A percentile compares a stretch with the other conserved stretches of the same genome.
These are phyloP conservation scores for Girardia tigrina DNA, from an alignment of 2,888 invertebrate genomes.

Conservation along the genomic window DNA sequence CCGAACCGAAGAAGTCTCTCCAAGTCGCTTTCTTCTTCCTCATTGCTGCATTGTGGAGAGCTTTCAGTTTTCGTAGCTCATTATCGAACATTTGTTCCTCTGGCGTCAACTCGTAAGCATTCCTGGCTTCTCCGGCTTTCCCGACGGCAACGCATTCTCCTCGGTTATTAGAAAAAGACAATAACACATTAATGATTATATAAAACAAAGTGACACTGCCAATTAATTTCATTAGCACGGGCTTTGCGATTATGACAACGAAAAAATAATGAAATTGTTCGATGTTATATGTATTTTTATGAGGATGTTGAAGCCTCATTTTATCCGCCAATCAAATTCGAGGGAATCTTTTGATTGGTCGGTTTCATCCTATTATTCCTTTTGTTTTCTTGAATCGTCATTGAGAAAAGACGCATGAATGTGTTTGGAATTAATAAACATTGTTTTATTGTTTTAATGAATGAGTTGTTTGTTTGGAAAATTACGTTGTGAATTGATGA, in stretches of 20 bases:
- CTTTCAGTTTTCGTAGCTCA: background rate
- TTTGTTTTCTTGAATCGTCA: no score
- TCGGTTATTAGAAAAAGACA: background rate
- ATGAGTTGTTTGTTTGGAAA: no score
- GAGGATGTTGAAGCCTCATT: background rate
- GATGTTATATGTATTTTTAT: background rate
- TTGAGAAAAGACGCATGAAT: no score
- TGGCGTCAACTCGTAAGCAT: background rate
- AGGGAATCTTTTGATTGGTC: background rate
- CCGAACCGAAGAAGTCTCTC: constrained; percentile 15
- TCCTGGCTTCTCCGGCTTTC: background rate
- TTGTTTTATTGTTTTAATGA: no score
- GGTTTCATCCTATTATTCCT: no score
- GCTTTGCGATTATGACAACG: background rate
- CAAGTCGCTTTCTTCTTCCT: background rate
- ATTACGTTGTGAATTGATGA: no score
- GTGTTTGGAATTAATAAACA: no score
- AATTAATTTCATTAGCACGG: background rate
- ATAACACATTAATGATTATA: background rate
- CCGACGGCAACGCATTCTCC: background rate
- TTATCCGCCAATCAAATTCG: background rate
- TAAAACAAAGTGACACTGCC: background rate
- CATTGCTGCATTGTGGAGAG: background rate
- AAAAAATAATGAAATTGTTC: background rate
- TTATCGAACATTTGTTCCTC: background rate